Base-by-base conservation (phyloP, 2,113 vertebrate species). In the Ondatra zibethicus region DNA sequence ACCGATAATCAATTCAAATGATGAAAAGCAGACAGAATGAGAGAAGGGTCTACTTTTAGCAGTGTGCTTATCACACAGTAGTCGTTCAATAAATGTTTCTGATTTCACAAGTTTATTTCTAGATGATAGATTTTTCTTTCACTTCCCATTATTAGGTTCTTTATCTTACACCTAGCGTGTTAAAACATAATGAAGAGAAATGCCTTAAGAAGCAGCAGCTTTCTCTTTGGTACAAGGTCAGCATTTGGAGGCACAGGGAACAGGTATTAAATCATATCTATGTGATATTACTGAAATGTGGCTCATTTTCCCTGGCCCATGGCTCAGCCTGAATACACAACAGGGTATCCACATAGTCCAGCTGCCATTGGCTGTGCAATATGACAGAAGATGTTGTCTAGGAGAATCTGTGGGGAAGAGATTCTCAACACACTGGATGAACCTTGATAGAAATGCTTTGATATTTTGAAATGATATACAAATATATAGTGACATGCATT, bases 161-260 rank as follows among this genome's bases (percentile, higher is more conserved):
- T 92, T 61, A 52, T 70, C 77, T 33, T 90, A 86, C 11, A 93
- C 13, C 4, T 88, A n/a, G 70, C 80, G 27, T 63, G 5, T 63
- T 92, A n/a, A 80, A 87, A 88, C 50, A 90, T 77, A 84, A 66
- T 63, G 88, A 90, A 94, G 95, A 93, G 76, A 88, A 95, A 90
- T 68, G 45, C 39, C n/a, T 39, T 91, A 87, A 89, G 88, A 72
- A 91, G 84, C 16, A 72, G n/a, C 76, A 66, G 19, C 84, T 84
- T 89, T 94, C 36, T 92, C 39, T 92, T 82, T 42, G 31, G 25
- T 33, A 33, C 93, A 86, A 84, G 63, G 84, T 92, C 78, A 94
- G 3, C 33, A 77, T 61, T 96, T 88, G 19, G 45, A 75, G 96
- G 42, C 33, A 0, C 25, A 68, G 52, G 77, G 19, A 61, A 39